Conservation (phyloP, 2,888 invertebrate genomes). For the Phania funesta region DNA sequence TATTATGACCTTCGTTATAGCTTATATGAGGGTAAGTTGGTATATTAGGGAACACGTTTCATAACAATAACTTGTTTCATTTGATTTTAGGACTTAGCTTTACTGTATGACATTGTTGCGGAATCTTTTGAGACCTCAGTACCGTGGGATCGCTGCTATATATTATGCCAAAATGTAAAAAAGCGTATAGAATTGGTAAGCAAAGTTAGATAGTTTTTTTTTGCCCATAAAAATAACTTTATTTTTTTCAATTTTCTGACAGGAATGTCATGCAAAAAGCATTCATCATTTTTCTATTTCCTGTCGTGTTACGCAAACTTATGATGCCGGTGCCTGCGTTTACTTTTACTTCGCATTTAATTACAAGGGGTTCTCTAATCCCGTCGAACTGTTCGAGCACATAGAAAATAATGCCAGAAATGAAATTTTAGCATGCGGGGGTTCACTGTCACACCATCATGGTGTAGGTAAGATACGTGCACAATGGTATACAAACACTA, state of each 20-base stretch:
- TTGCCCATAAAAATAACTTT: not conserved
- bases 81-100: conserved; percentile 89
- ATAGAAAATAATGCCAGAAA: conserved; percentile 94
- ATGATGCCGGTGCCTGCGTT: conserved; percentile 98
- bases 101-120: conserved; percentile 92
- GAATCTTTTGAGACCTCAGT: conserved; percentile 99
- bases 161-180: conserved; percentile 94
- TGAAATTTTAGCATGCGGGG: conserved; percentile 91
- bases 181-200: conserved; percentile 84
- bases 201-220: not conserved
- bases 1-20: conserved; percentile 97
- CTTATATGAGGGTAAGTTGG: conserved; percentile 92
- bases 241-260: not conserved
- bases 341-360: conserved; percentile 97
- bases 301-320: conserved; percentile 96
- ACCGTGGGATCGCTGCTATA: conserved; percentile 94
- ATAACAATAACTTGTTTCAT: not conserved
- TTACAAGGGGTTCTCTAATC: conserved; percentile 83
- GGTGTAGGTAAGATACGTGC: conserved; percentile 96
- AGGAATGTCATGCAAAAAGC: conserved; percentile 83
- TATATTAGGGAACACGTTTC: not conserved
- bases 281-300: conserved; percentile 86
- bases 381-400: conserved; percentile 90
- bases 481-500: conserved; percentile 91
- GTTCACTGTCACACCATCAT: conserved; percentile 97